Conservation (phyloP, 2,888 invertebrate genomes). For the Lasioglossum oenotherae region DNA sequence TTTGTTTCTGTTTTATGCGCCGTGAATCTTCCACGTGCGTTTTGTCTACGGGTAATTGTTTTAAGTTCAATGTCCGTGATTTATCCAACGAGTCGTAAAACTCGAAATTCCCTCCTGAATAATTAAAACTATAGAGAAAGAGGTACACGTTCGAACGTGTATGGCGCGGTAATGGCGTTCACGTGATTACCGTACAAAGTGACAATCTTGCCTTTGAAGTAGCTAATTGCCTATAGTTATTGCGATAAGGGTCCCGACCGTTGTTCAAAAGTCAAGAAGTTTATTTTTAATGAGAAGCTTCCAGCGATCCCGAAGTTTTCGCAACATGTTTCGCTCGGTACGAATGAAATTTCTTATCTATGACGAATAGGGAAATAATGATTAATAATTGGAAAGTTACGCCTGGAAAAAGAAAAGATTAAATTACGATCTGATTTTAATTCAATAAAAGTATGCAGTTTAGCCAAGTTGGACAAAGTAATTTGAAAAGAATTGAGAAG, state of each 20-base stretch:
- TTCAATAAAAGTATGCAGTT: background rate
- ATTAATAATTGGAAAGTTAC: background rate
- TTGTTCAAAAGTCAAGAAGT: background rate
- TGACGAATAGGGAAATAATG: background rate
- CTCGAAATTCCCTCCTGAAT: background rate
- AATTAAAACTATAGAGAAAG: background rate
- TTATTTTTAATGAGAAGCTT: background rate
- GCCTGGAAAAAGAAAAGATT: background rate
- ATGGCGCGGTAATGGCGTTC: background rate
- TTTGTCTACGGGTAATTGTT: constrained; percentile 4
- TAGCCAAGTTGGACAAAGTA: background rate
- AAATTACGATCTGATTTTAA: background rate
- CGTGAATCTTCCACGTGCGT: constrained; percentile 18
- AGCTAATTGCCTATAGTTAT: background rate
- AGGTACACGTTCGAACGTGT: background rate
- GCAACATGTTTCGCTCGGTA: background rate
- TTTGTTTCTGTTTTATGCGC: constrained; percentile 25
- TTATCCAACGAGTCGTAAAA: background rate
- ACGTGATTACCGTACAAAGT: background rate
- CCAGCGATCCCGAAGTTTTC: background rate
- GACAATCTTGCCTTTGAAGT: background rate
- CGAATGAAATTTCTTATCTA: background rate
- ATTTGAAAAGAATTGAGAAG: background rate
- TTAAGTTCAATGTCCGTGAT: background rate
- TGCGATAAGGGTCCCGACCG: background rate